Base-by-base conservation (phyloP, 2,113 vertebrate species). In the Pituophis catenifer region DNA sequence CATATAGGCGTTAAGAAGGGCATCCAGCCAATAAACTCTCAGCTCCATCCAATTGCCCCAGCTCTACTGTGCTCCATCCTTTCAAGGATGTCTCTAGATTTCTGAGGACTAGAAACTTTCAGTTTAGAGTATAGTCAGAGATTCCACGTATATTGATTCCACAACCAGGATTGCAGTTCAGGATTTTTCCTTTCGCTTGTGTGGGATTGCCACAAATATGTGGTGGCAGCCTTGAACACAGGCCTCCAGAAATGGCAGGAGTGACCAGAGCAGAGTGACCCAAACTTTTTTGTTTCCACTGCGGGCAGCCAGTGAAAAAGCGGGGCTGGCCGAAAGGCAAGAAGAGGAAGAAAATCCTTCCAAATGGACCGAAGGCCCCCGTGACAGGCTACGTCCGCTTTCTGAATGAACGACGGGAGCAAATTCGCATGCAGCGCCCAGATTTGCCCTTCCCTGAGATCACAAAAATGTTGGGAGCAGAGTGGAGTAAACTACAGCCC, bases 281-380 rank as follows among this genome's bases (percentile, higher is more conserved):
- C 26, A 6, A 3, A 8, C 26, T 5, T 38, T 53, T 8, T 26
- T 57, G 8, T 55, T 19, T 10, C 62, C 0, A 11, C 33, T 52
- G 23, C 3, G 75, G 33, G 24, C 96, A 99, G 98, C 99, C 99
- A 0, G 98, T 98, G 94, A 99, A 99, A 97, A 99, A 99, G 96
- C 98, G 99, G 57, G 99, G 99, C 62, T 99, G 99, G 99, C 99
- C 99, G 0, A 99, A 99, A 94, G 99, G 99, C 70, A 99, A 99
- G 97, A 99, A 99, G 96, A 98, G 99, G 92, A 99, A 99, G 98
- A 99, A 99, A 98, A 98, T 99, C 50, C 97, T 99, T 11, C 99
- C 99, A 2, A 99, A 99, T 0, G 99, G 99, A 12, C 99, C 99
- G n/a, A 99, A 99, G 94, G 99, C 99, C 3, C 99, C 99, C 0